Base-by-base conservation (phyloP, 92 coral and sea anemone genomes). In the Heteractis magnifica region DNA sequence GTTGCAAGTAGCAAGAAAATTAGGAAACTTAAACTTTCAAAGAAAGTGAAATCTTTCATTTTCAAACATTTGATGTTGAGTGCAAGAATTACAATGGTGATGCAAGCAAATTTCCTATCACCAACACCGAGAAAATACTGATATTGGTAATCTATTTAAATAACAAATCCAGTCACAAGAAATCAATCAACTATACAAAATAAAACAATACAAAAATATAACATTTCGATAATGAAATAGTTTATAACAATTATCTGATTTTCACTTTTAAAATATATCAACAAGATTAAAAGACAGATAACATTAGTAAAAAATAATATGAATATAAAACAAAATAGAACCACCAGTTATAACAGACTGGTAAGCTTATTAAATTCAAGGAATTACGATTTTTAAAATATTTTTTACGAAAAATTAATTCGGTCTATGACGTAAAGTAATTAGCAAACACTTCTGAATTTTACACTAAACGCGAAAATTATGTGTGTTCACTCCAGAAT, bases 391-490 rank as follows among this genome's bases (percentile, higher is more conserved):
- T 56, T 77, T 9, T 56, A 21, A 56, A 34, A 34, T 34, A 34
- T 34, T 62, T 41, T 56, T 26, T 16, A 65, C 11, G 14, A 23
- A 56, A 58, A 58, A 23, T 65, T 78, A 26, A 56, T 78, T 78
- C 49, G 14, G 72, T 56, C 81, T 52, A 78, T 78, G 81, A 78
- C 81, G 81, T 78, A 44, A 10, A 49, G 56, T 74, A n/a, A 74
- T 74, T 74, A 74, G 55, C 81, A n/a, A 78, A 41, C 55, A 78
- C 19, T 58, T 74, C 51, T 49, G 34, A 44, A 49, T 49, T 49
- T 49, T 34, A 49, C 78, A 11, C 51, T 49, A 74, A 74, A 26
- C 52, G 56, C 15, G 19, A 44, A 74, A 11, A 74, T 74, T 74
- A 13, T 49, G 55, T 74, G 9, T 74, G 6, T 11, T 23, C 12